A percentile compares a stretch with the other conserved stretches of the same genome.
These are phyloP conservation scores for Strix occidentalis DNA, from an alignment of 2,797 vertebrate genomes.

Conservation along the genomic window DNA sequence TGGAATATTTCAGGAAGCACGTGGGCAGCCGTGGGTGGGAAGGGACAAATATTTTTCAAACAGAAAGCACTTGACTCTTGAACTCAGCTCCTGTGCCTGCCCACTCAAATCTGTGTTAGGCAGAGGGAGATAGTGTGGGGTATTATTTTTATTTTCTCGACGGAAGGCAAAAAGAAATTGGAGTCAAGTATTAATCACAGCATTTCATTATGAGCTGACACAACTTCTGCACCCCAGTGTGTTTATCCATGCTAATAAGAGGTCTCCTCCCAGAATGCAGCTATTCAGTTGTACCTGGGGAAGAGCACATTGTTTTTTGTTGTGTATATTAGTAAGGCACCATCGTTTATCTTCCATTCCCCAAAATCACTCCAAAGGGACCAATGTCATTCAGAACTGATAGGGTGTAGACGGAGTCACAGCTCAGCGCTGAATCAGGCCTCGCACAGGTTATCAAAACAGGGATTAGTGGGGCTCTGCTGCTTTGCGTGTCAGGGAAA, in stretches of 20 bases:
- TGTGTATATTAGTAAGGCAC: neutral
- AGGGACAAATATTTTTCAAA: constrained; percentile 66
- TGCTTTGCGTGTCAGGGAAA: neutral
- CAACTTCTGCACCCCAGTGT: neutral
- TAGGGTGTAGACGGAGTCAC: neutral
- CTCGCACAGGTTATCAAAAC: neutral
- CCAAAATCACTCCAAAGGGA: neutral
- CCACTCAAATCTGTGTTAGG: neutral
- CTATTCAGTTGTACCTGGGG: neutral
- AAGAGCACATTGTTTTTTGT: fast-evolving
- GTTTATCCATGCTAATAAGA: neutral
- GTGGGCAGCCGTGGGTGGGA: constrained; percentile 16
- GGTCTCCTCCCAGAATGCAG: neutral
- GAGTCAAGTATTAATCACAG: neutral
- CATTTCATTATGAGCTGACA: neutral
- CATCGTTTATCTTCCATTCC: neutral
- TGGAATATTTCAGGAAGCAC: neutral
- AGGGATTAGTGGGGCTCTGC: neutral
- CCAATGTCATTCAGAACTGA: neutral
- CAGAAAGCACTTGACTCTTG: constrained; percentile 34
- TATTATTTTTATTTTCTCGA: neutral
- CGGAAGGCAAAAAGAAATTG: neutral
- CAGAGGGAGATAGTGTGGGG: neutral
- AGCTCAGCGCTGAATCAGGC: neutral
- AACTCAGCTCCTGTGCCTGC: constrained; percentile 20